Evolutionary conservation across 2,113 vertebrate species (phyloP).

Genomic region (Phrynosoma blainvillii): DNA sequence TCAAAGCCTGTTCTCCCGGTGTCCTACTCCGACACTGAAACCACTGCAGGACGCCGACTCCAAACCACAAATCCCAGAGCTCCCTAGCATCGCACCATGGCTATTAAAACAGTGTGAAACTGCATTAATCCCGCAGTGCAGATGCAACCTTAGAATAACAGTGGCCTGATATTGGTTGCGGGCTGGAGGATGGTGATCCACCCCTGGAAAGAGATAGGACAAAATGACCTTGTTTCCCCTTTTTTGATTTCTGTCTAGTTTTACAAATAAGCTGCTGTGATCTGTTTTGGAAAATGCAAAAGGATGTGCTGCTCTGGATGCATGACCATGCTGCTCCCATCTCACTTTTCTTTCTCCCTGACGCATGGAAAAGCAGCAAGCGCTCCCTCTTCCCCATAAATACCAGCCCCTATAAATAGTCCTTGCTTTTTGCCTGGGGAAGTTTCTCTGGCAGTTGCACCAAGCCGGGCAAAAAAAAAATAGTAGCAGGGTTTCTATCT

Average conservation of each 20-base stretch:
- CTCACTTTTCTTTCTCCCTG: not conserved
- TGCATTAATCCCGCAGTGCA: too few relatives aligned
- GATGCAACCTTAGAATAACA: too few relatives aligned
- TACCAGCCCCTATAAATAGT: conserved; percentile 57
- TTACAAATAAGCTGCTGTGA: not conserved
- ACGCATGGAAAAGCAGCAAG: not conserved
- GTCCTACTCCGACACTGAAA: too few relatives aligned
- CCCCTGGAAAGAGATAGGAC: not conserved
- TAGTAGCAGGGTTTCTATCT: conserved; percentile 60
- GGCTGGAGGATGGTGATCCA: too few relatives aligned
- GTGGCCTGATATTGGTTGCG: too few relatives aligned
- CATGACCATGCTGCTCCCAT: not conserved
- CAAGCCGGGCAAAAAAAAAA: conserved; percentile 47
- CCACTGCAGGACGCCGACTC: too few relatives aligned
- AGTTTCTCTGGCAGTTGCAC: conserved; percentile 23
- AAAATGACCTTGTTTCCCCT: not conserved
- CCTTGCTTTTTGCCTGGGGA: conserved; percentile 11
- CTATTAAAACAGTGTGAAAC: too few relatives aligned
- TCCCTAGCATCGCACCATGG: too few relatives aligned
- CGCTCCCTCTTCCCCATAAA: not conserved
- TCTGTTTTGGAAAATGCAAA: not conserved
- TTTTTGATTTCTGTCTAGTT: not conserved
- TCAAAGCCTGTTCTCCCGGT: too few relatives aligned
- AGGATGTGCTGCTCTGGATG: not conserved
- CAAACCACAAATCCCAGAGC: too few relatives aligned